Evolutionary conservation across 30 jellyfish, hydroid and myxozoan genomes (phyloP).

Genomic region (Hydractinia symbiolongicarpus): DNA sequence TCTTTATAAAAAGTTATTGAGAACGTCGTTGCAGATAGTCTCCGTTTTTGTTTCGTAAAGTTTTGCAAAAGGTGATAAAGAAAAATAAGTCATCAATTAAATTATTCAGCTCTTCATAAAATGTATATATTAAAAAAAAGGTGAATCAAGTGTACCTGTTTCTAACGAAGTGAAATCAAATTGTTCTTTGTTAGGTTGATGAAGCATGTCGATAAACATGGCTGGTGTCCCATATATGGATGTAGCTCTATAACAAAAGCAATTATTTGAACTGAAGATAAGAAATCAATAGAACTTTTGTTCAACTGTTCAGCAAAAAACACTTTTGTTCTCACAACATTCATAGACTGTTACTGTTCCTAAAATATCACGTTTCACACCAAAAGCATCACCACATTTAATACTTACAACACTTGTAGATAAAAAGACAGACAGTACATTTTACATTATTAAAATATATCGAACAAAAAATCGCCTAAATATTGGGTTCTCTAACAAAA

Average conservation of each 20-base stretch:
- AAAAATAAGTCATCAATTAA: background rate
- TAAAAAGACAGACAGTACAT: too few relatives aligned
- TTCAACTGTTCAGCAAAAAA: background rate
- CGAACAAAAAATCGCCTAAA: too few relatives aligned
- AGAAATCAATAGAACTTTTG: background rate
- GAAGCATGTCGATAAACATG: slow-evolving; percentile 89
- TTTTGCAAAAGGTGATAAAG: background rate
- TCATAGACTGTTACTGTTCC: too few relatives aligned
- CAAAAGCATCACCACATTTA: too few relatives aligned
- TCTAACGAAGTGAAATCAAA: slow-evolving; percentile 49
- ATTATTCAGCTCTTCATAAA: background rate
- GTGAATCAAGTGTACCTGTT: slow-evolving; percentile 54
- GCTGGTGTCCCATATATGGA: slow-evolving; percentile 93
- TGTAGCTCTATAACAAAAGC: slow-evolving; percentile 52
- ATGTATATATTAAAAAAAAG: background rate
- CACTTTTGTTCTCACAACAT: too few relatives aligned
- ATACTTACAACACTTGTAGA: too few relatives aligned
- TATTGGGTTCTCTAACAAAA: too few relatives aligned
- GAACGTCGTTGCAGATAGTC: too few relatives aligned
- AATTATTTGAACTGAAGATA: background rate
- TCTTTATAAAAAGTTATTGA: too few relatives aligned
- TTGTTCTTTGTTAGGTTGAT: slow-evolving; percentile 48
- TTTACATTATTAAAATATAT: too few relatives aligned
- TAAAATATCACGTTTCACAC: too few relatives aligned
- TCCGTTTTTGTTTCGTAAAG: too few relatives aligned